Conservation (phyloP, 2,797 vertebrate species). For the Pampus argenteus region DNA sequence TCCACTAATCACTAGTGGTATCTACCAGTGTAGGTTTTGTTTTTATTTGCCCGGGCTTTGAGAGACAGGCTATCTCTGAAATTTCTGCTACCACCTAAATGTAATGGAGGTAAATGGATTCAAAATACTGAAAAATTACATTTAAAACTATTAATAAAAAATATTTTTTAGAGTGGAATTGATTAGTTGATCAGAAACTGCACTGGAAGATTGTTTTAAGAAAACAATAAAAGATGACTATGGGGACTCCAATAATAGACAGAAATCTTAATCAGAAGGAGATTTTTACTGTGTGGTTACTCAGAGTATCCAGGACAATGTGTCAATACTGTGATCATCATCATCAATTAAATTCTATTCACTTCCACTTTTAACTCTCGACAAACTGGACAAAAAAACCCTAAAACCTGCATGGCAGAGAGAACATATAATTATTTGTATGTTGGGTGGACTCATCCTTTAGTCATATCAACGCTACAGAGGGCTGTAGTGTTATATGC, state of each 20-base stretch:
- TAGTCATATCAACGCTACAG: constrained; percentile 5
- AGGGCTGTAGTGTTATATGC: too few relatives aligned
- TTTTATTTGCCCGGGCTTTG: not conserved
- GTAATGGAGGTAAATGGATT: not conserved
- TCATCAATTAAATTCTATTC: not conserved
- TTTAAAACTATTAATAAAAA: too few relatives aligned
- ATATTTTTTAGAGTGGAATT: too few relatives aligned
- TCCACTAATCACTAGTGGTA: not conserved
- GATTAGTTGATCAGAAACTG: too few relatives aligned
- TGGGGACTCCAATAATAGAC: not conserved
- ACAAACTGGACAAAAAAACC: not conserved
- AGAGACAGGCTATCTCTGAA: not conserved
- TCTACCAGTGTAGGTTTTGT: not conserved
- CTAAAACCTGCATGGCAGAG: not conserved
- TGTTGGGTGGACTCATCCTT: not conserved
- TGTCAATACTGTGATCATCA: not conserved
- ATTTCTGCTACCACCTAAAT: not conserved
- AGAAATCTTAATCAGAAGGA: not conserved
- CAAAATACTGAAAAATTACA: not conserved
- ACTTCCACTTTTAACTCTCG: not conserved
- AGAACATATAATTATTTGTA: not conserved
- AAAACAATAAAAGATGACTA: not conserved
- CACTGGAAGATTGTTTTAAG: too few relatives aligned
- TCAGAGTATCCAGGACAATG: too few relatives aligned
- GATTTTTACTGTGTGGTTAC: too few relatives aligned